phyloP scores from a whole-genome alignment of 2,113 vertebrate genomes.

The Ivindomyrus marchei region DNA sequence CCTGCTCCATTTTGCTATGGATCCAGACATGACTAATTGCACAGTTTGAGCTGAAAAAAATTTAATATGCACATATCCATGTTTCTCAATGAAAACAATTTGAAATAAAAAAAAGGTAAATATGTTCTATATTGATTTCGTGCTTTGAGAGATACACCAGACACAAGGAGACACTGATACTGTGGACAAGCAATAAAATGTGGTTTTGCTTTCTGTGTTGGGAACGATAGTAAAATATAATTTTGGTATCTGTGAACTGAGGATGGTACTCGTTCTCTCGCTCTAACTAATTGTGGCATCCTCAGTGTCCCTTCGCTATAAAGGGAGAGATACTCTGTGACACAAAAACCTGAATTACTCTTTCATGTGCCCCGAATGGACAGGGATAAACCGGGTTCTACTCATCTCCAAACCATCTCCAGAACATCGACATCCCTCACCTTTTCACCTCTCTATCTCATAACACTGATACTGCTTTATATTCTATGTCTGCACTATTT shows the following conservation, averaged over 20 bases:
- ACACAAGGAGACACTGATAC: not conserved
- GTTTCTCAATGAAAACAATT: not conserved
- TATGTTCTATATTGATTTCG: not conserved
- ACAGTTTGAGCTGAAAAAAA: not conserved
- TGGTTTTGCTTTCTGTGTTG: not conserved
- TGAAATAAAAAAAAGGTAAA: not conserved
- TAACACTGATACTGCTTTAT: too few species aligned
- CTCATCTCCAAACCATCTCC: not conserved
- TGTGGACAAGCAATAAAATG: not conserved
- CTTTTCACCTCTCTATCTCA: not conserved
- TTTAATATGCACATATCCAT: not conserved
- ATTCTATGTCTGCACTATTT: not conserved
- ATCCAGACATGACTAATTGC: not conserved
- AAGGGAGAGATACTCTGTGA: slow-evolving; percentile 50
- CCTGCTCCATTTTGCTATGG: not conserved
- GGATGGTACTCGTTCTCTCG: too few species aligned
- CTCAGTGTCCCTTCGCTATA: slow-evolving; percentile 25
- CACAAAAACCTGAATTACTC: slow-evolving; percentile 26
- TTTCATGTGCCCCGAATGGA: not conserved
- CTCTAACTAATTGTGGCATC: not conserved
- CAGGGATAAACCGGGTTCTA: not conserved
- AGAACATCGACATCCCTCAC: too few species aligned
- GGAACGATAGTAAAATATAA: not conserved
- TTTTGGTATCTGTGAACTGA: not conserved
- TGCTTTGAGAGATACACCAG: not conserved